phyloP scores from a whole-genome alignment of 2,888 invertebrate species.

The Cotesia congregata region DNA sequence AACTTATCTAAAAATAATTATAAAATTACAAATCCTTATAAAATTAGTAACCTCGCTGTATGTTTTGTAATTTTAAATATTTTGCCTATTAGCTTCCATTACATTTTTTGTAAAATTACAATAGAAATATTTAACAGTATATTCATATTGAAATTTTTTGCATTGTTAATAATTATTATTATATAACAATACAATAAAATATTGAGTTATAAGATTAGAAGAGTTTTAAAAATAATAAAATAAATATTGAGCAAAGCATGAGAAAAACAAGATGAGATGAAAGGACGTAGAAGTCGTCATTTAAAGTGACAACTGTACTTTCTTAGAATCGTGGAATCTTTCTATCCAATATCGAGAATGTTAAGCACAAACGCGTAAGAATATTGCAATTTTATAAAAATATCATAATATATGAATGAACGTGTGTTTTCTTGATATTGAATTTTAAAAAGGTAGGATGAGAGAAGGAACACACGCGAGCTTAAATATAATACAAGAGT shows the following conservation, averaged over 20 bases:
- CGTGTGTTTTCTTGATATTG: constrained; percentile 61
- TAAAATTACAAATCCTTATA: too few species aligned
- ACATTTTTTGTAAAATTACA: too few species aligned
- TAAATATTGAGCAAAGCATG: background rate
- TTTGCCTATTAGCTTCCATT: too few species aligned
- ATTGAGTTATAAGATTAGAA: background rate
- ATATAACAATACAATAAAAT: too few species aligned
- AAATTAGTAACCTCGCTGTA: too few species aligned
- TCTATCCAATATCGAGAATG: constrained; percentile 37
- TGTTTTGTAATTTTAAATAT: too few species aligned
- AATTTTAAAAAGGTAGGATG: constrained; percentile 53
- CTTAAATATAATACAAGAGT: constrained; percentile 16
- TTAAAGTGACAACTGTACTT: background rate
- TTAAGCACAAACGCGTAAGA: constrained; percentile 33
- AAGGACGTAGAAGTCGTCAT: background rate
- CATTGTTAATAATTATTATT: too few species aligned
- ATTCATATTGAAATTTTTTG: too few species aligned
- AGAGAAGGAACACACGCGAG: constrained; percentile 18
- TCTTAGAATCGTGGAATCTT: background rate
- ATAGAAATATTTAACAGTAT: too few species aligned
- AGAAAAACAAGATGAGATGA: constrained; percentile 10
- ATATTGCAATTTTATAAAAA: constrained; percentile 59
- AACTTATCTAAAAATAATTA: too few species aligned
- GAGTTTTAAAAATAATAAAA: background rate
- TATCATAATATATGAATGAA: constrained; percentile 57